These are phyloP conservation scores for Rhodeus uyekii DNA, from an alignment of 2,797 vertebrate species.

Conservation along the genomic window DNA sequence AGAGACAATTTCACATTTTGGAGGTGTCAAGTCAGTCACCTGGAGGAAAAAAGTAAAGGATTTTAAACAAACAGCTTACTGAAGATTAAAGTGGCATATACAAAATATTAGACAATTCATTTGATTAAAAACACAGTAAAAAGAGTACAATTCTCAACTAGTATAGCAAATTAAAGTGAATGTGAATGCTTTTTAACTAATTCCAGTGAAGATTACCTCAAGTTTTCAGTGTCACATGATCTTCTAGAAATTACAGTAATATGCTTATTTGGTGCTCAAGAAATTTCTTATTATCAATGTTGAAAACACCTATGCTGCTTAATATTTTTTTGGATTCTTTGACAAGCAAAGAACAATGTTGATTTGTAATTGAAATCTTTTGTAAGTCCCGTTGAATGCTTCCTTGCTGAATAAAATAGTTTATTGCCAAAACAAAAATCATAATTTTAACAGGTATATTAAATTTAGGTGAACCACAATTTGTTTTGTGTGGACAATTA, in stretches of 20 bases:
- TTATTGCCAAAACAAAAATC: not conserved
- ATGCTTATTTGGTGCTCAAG: not conserved
- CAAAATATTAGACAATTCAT: not conserved
- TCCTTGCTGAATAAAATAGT: not conserved
- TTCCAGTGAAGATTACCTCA: not conserved
- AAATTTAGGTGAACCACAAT: not conserved
- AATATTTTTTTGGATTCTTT: not conserved
- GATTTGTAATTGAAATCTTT: not conserved
- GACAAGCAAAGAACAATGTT: not conserved
- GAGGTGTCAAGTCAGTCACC: slow-evolving; percentile 73
- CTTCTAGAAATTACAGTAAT: not conserved
- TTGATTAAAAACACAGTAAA: not conserved
- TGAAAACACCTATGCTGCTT: not conserved
- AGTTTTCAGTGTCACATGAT: not conserved
- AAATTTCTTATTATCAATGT: not conserved
- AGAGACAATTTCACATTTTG: slow-evolving; percentile 61
- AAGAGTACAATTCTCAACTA: no score
- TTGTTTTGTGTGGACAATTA: not conserved
- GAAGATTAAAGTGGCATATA: no score
- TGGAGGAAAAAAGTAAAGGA: slow-evolving; percentile 45
- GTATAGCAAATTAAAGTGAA: not conserved
- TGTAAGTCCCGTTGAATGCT: not conserved
- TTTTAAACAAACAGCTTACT: not conserved
- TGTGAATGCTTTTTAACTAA: not conserved
- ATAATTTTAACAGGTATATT: no score